These are phyloP conservation scores for Danaus plexippus DNA, from an alignment of 1,140 invertebrate species.

Conservation along the genomic window DNA sequence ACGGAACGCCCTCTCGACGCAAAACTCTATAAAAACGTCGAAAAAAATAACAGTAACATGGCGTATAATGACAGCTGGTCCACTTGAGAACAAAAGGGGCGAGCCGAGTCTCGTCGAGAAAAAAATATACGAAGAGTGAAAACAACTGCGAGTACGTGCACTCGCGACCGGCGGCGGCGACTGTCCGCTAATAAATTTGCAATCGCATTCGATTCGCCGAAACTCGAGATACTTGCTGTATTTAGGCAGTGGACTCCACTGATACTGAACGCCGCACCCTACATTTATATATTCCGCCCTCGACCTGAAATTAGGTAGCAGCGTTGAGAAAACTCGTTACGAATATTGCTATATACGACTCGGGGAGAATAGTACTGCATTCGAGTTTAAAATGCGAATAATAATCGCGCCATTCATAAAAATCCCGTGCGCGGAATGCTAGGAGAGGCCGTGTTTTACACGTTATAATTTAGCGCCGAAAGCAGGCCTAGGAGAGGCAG, in stretches of 20 bases:
- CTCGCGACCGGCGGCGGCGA: slow-evolving; percentile 43
- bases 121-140: slow-evolving; percentile 69
- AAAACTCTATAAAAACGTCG: slow-evolving; percentile 72
- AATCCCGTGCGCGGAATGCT: slow-evolving; percentile 67
- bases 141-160: slow-evolving; percentile 63
- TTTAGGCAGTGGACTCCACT: slow-evolving; percentile 33
- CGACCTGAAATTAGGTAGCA: slow-evolving; percentile 65
- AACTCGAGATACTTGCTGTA: slow-evolving; percentile 18
- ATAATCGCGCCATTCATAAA: slow-evolving; percentile 70
- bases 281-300: slow-evolving; percentile 37
- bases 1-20: slow-evolving; percentile 65
- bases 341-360: slow-evolving; percentile 68
- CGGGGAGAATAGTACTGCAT: slow-evolving; percentile 63
- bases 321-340: slow-evolving; percentile 68
- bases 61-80: slow-evolving; percentile 73
- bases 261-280: slow-evolving; percentile 28
- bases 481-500: slow-evolving; percentile 53
- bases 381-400: slow-evolving; percentile 71
- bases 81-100: slow-evolving; percentile 72
- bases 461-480: slow-evolving; percentile 70
- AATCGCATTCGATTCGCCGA: slow-evolving; percentile 51
- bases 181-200: slow-evolving; percentile 65
- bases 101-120: slow-evolving; percentile 67
- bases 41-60: slow-evolving; percentile 73
- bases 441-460: slow-evolving; percentile 67